Evolutionary conservation across 2,797 vertebrate species (phyloP), one percentile per base, ranked within the genome.

Genomic region (Australoheros facetus): DNA sequence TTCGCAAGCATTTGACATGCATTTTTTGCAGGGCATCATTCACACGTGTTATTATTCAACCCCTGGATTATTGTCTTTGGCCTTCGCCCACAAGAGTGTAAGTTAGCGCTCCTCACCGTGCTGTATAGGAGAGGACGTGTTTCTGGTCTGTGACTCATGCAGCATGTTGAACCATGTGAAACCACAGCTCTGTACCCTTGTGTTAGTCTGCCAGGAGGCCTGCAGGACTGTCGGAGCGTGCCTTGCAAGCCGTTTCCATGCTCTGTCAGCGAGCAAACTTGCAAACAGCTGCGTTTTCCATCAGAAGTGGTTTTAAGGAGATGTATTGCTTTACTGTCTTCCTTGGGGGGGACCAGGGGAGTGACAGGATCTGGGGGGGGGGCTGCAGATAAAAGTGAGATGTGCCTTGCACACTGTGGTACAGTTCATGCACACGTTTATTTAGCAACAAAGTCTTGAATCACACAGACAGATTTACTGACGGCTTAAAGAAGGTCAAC

Each of bases 211-310:
- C 88, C 87, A 92, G 81, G 56, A 87, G 86, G 87, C 86, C 86
- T 2, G 64, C 80, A 86, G 87, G 73, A 75, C 86, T 85, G 85
- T 94, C 75, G 74, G 87, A 92, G 91, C 93, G 83, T 94, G 95
- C 91, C 92, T 95, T 87, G 89, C 93, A 56, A 77, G 83, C 76
- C 84, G 12, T 88, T 90, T 90, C 86, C 83, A 88, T 78, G 77
- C 85, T 88, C 94, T 95, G 93, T 92, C 94, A 90, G 93, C 85
- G 92, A 94, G 95, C 94, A 96, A 96, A 95, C 93, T 95, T 95
- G 95, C 96, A 95, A 95, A 95, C 96, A 97, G 96, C 95, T 97
- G 96, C 91, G 86, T 95, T 97, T 97, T 96, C 95, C 95, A 96
- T 96, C 94, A 96, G 94, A 95, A 95, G 96, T 92, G 91, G 91